Evolutionary conservation across 2,113 vertebrate species (phyloP), one percentile per base, ranked within the genome.

Genomic region (Clarias gariepinus): DNA sequence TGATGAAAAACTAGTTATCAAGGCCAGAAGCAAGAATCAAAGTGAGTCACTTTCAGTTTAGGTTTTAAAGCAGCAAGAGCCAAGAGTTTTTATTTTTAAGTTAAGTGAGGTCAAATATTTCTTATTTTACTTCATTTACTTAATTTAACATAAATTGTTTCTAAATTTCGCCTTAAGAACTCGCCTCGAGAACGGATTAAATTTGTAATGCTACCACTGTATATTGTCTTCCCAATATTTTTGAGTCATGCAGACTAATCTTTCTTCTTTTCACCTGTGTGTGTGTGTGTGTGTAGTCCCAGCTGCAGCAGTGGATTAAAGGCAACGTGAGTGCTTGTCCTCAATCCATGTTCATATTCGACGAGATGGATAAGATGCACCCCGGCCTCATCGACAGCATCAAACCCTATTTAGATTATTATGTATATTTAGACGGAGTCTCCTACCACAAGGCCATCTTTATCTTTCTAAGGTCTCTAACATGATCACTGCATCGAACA

Each of bases 301-400:
- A 98, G 84, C 86, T 99, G 57, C 97, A 96, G 92, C 93, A 92
- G 79, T 99, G 97, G 97, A 96, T 99, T 81, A 96, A 90, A 86
- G 97, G 97, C 13, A 99, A 99, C 0, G 96, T 99, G 86, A 95
- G 92, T 1, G 94, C 91, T 1, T 99, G 98, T 15, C 91, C 94
- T 0, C 95, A 89, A 36, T 98, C 97, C 0, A 89, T 98, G 89
- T 99, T 99, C 94, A 96, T 99, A 88, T 99, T 99, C 79, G 98
- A 98, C 0, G 97, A 99, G 93, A 98, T 99, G 97, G 98, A 98
- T 84, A 97, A 98, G 87, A 93, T 99, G 95, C 96, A 97, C 41
- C 96, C 97, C 0, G 97, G 96, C 10, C 85, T 99, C 88, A 98
- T 99, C 0, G 97, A 99, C 61, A 94, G 97, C 77, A 99, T 99